A percentile compares a stretch with the other conserved stretches of the same genome.
Evolutionary conservation across 2,113 vertebrate species (phyloP).

Genomic region (Muntiacus muntjak): DNA sequence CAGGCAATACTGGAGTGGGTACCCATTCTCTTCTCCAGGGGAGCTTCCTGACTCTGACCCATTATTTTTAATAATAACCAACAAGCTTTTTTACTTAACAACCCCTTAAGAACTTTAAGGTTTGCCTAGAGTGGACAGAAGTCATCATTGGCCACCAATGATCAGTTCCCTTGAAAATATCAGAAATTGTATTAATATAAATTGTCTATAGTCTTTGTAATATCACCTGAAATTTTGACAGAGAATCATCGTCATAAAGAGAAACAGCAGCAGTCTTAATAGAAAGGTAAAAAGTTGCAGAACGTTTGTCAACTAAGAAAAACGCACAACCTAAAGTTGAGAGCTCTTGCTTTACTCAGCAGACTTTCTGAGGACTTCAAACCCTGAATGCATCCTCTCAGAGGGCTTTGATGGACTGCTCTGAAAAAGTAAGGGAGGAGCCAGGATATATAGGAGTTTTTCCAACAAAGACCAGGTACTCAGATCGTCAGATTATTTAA

Average conservation of each 20-base stretch:
- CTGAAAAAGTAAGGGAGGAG: not conserved
- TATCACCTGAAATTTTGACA: not conserved
- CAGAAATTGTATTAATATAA: not conserved
- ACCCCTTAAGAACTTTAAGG: not conserved
- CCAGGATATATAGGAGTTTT: not conserved
- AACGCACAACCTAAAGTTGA: not conserved
- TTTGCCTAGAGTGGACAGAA: not conserved
- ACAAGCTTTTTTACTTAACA: not conserved
- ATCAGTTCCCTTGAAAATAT: not conserved
- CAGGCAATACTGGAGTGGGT: not conserved
- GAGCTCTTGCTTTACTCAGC: not conserved
- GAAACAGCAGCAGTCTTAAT: not conserved
- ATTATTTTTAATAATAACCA: constrained; percentile 1
- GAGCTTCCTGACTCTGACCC: not conserved
- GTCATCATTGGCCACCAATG: not conserved
- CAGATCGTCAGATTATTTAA: not conserved
- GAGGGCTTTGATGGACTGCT: not conserved
- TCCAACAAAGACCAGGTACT: not conserved
- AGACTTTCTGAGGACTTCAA: not conserved
- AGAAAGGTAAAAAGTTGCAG: not conserved
- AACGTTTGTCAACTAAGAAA: not conserved
- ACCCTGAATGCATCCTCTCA: not conserved
- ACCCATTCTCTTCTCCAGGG: not conserved
- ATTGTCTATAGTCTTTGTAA: not conserved
- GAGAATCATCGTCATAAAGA: not conserved